Evolutionary conservation across 2,113 vertebrate species (phyloP), one percentile per base, ranked within the genome.

Genomic region (Pseudopodoces humilis): DNA sequence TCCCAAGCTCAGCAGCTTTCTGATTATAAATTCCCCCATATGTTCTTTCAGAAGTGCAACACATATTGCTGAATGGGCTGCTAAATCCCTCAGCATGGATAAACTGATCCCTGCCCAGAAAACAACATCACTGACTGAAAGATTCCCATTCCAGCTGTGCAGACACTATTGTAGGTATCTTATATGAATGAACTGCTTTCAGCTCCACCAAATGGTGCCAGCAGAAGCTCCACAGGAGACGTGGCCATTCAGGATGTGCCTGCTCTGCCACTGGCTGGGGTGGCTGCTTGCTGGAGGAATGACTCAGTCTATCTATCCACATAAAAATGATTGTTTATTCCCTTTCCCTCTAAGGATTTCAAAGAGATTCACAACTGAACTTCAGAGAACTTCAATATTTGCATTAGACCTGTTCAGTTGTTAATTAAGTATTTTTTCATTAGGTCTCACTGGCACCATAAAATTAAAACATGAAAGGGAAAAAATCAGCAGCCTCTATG

Each of bases 401-500:
- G 63, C n/a, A 39, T 81, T 67, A 83, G 91, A 91, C 89, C 55
- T 76, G 25, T 86, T 77, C 47, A 53, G 41, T 16, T 86, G 41
- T 81, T 95, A 93, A 88, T 68, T 71, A 64, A 49, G 15, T 53
- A 86, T 76, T 16, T 71, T 62, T 91, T 86, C 18, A 94, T 94
- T 95, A 79, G 12, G 88, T 83, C 68, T 79, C 63, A 77, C 43
- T 89, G 76, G 37, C 8, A 83, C 47, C 62, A 88, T 90, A 94
- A 94, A 96, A 95, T 52, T 62, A 92, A 93, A 88, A 76, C 47
- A 90, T 60, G 16, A 92, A 93, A 80, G 62, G 33, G 24, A 91
- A 88, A 83, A 63, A 43, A 60, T 79, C 63, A 63, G 67, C 33
- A 83, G 33, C 7, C 69, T 89, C 75, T 49, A 14, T 19, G 15